Percentiles rank a stretch among this genome's conserved stretches.
These are phyloP conservation scores for Naso thynnoides DNA, from an alignment of 2,797 vertebrate species.

Conservation along the genomic window DNA sequence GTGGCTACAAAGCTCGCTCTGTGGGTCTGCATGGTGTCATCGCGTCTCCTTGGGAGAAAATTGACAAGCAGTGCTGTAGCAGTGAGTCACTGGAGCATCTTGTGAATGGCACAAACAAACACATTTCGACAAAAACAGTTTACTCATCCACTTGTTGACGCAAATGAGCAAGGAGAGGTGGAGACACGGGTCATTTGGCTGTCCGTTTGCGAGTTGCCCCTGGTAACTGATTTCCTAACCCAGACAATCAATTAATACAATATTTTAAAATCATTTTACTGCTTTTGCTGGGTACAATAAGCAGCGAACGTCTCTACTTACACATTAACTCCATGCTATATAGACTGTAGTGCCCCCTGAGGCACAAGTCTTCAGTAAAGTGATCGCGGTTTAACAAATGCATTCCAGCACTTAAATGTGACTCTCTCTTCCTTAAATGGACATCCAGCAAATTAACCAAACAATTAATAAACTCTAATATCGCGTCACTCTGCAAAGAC, in stretches of 20 bases:
- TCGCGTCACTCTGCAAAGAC: not conserved
- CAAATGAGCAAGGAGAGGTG: constrained; percentile 34
- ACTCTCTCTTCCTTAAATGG: too few relatives aligned
- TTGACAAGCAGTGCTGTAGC: constrained; percentile 34
- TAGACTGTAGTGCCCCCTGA: not conserved
- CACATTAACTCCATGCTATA: not conserved
- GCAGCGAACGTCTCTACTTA: not conserved
- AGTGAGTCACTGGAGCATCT: constrained; percentile 59
- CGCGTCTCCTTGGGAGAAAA: constrained; percentile 86
- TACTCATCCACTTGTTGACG: not conserved
- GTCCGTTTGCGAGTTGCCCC: not conserved
- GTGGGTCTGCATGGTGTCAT: constrained; percentile 89
- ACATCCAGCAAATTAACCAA: not conserved
- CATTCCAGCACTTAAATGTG: too few relatives aligned
- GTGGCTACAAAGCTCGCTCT: constrained; percentile 93
- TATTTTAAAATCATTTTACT: too few relatives aligned
- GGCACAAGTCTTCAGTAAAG: too few relatives aligned
- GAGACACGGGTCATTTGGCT: not conserved
- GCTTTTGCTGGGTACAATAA: too few relatives aligned
- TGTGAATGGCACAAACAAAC: constrained; percentile 66
- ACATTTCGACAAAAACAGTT: constrained; percentile 45
- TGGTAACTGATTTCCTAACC: too few relatives aligned
- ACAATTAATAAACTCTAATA: not conserved
- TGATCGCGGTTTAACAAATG: too few relatives aligned
- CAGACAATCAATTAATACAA: too few relatives aligned